phyloP scores from a whole-genome alignment of 2,888 invertebrate species.

The Cyclophora punctaria region DNA sequence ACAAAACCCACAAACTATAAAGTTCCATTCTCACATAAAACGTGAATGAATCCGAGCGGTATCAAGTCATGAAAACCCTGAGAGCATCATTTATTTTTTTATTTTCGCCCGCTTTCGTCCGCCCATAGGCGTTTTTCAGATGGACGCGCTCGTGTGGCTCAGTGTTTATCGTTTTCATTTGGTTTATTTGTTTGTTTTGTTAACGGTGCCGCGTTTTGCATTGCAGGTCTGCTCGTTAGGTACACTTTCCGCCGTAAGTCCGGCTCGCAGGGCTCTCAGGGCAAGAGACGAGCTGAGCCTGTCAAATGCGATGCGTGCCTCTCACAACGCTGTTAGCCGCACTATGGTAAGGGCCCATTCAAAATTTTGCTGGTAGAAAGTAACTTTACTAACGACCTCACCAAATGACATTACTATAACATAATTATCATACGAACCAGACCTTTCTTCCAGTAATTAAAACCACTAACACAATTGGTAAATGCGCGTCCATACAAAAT shows the following conservation, averaged over 20 bases:
- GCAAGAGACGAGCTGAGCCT: constrained; percentile 69
- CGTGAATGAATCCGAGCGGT: constrained; percentile 53
- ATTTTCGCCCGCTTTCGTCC: constrained; percentile 62
- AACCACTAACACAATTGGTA: constrained; percentile 32
- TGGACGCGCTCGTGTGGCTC: constrained; percentile 66
- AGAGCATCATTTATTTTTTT: constrained; percentile 53
- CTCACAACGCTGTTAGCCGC: constrained; percentile 74
- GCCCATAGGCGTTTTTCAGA: constrained; percentile 68
- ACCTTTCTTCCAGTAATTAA: constrained; percentile 35
- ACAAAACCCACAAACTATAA: constrained; percentile 37
- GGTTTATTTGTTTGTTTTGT: constrained; percentile 64
- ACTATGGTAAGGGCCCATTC: constrained; percentile 65
- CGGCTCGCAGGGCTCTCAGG: constrained; percentile 71
- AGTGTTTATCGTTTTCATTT: constrained; percentile 54
- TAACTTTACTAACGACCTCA: constrained; percentile 5
- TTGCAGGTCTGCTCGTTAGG: constrained; percentile 77
- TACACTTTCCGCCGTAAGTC: constrained; percentile 77
- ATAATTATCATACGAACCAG: constrained; percentile 11
- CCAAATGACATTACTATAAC: not conserved
- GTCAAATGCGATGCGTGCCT: constrained; percentile 75
- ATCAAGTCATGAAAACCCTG: constrained; percentile 58
- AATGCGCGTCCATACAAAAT: constrained; percentile 57
- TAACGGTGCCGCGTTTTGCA: constrained; percentile 74
- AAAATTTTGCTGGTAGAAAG: constrained; percentile 42
- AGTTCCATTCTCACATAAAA: constrained; percentile 51